A percentile compares a stretch with the other conserved stretches of the same genome.
These are phyloP conservation scores for Paracanthobrama guichenoti DNA, from an alignment of 2,113 vertebrate genomes.

Conservation along the genomic window DNA sequence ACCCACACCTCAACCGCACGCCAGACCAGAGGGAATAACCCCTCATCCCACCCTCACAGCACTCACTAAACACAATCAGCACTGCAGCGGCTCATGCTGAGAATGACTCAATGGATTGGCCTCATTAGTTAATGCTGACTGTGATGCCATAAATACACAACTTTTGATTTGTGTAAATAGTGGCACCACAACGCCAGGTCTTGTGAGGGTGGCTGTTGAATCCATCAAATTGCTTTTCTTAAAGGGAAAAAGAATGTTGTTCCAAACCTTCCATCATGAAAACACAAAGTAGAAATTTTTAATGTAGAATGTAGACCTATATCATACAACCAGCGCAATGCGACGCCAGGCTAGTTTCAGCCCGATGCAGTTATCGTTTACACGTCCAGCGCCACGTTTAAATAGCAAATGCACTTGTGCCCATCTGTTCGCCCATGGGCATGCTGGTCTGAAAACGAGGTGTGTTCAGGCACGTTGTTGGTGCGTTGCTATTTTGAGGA, in stretches of 20 bases:
- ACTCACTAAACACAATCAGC: not conserved
- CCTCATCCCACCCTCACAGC: not conserved
- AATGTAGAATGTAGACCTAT: not conserved
- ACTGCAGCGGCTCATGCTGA: not conserved
- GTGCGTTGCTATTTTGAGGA: too few relatives aligned
- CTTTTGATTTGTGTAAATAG: constrained; percentile 18
- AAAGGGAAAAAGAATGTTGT: not conserved
- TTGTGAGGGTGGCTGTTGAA: not conserved
- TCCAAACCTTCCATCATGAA: not conserved
- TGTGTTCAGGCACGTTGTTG: too few relatives aligned
- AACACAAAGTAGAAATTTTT: not conserved
- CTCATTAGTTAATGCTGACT: constrained; percentile 70
- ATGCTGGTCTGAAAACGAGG: too few relatives aligned
- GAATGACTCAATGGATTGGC: constrained; percentile 53
- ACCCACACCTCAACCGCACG: not conserved
- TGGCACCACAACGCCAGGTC: not conserved
- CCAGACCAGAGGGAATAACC: not conserved
- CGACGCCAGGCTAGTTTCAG: too few relatives aligned
- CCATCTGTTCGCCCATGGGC: too few relatives aligned
- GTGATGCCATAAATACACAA: constrained; percentile 60
- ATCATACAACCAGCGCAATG: too few relatives aligned
- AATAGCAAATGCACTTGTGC: too few relatives aligned
- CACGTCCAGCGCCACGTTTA: too few relatives aligned
- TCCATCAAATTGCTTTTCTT: not conserved
- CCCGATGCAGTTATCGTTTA: too few relatives aligned